Evolutionary conservation across 2,888 invertebrate species (phyloP).

Genomic region (Glyphotaelius pellucidus): DNA sequence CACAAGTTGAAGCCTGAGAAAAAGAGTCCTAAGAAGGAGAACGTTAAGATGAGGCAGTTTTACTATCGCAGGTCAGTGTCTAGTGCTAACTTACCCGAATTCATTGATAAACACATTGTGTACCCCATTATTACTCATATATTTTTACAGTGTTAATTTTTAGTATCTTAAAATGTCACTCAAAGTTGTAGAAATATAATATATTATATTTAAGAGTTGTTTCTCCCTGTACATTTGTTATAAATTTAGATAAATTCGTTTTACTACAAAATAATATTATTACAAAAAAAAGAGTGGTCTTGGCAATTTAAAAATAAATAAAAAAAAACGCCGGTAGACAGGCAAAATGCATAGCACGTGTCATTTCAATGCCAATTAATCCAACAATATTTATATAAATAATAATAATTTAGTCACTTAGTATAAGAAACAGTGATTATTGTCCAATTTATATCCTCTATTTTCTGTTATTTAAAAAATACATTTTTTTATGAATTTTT

Average conservation of each 20-base stretch:
- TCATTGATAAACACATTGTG: neutral
- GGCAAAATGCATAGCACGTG: neutral
- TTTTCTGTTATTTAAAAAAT: neutral
- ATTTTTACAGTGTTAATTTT: no score
- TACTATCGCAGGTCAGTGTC: conserved; percentile 19
- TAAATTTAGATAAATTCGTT: neutral
- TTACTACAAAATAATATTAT: neutral
- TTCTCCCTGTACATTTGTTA: neutral
- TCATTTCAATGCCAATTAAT: neutral
- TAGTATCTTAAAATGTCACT: neutral
- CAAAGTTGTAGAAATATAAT: neutral
- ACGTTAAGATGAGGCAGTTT: conserved; percentile 12
- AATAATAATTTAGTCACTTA: no score
- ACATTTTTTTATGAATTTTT: no score
- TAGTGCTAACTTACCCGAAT: neutral
- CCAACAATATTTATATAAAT: no score
- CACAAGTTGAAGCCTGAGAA: conserved; percentile 18
- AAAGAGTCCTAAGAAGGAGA: conserved; percentile 11
- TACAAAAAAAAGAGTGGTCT: neutral
- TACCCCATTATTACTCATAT: neutral
- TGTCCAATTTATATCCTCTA: neutral
- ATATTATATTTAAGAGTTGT: neutral
- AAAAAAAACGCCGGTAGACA: neutral
- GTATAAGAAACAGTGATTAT: no score
- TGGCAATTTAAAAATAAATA: no score